These are phyloP conservation scores for Hoplostethus atlanticus DNA, from an alignment of 2,797 vertebrate genomes.

Conservation along the genomic window DNA sequence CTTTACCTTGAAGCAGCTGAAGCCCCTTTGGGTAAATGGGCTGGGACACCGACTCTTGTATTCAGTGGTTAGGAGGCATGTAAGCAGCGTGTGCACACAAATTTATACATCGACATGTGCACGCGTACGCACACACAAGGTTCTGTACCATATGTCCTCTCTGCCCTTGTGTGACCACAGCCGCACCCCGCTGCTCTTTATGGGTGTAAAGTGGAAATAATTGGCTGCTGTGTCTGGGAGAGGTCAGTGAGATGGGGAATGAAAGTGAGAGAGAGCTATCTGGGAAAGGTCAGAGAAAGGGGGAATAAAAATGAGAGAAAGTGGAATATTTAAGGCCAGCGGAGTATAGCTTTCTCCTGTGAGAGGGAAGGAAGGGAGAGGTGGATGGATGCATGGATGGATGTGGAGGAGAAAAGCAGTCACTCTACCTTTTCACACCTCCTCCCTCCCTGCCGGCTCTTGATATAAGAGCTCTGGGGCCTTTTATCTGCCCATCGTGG, in stretches of 20 bases:
- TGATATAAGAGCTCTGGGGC: constrained; percentile 2
- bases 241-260: constrained; percentile 66
- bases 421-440: constrained; percentile 26
- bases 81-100: constrained; percentile 14
- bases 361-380: constrained; percentile 26
- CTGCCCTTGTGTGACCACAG: constrained; percentile 64
- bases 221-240: constrained; percentile 70
- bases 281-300: constrained; percentile 65
- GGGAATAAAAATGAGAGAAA: constrained; percentile 63
- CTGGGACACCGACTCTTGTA: constrained; percentile 31
- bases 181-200: constrained; percentile 66
- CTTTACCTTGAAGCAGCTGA: constrained; percentile 41
- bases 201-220: constrained; percentile 77
- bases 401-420: constrained; percentile 38
- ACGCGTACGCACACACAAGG: background rate
- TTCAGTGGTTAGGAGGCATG: background rate
- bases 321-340: constrained; percentile 67
- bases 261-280: constrained; percentile 62
- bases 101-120: constrained; percentile 12
- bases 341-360: constrained; percentile 50
- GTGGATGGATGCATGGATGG: constrained; percentile 32
- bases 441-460: constrained; percentile 9
- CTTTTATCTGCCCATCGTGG: constrained; percentile 38
- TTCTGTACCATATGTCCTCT: constrained; percentile 54
- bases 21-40: constrained; percentile 26